phyloP scores from a whole-genome alignment of 2,113 vertebrate species.

The Serilophus lunatus region DNA sequence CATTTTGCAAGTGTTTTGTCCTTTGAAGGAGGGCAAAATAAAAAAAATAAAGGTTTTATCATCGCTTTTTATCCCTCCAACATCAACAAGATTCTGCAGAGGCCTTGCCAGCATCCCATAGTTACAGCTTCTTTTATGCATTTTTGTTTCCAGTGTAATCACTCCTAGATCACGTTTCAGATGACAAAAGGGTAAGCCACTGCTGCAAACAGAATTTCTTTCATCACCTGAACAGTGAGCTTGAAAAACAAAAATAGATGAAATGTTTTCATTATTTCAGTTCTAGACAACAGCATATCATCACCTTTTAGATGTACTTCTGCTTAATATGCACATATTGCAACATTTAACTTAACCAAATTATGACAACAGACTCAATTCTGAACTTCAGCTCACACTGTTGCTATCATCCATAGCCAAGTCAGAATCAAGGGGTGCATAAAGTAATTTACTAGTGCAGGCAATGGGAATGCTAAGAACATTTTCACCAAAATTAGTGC shows the following conservation, averaged over 20 bases:
- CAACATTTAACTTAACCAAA: neutral
- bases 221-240: neutral
- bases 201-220: neutral
- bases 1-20: neutral
- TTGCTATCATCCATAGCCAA: neutral
- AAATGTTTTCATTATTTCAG: neutral
- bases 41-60: neutral
- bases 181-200: neutral
- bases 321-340: neutral
- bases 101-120: neutral
- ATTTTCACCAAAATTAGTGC: neutral
- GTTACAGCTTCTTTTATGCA: neutral
- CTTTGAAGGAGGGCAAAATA: neutral
- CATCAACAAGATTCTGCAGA: neutral
- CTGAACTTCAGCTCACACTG: neutral
- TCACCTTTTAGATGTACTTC: neutral
- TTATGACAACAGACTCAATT: neutral
- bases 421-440: neutral
- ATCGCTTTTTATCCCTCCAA: neutral
- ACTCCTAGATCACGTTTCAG: neutral
- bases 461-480: neutral
- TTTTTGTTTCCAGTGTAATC: neutral
- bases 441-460: neutral
- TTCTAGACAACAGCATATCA: neutral
- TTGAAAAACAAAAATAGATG: neutral